phyloP scores from a whole-genome alignment of 2,113 vertebrate species.

The Brachypodius melanocephalos region DNA sequence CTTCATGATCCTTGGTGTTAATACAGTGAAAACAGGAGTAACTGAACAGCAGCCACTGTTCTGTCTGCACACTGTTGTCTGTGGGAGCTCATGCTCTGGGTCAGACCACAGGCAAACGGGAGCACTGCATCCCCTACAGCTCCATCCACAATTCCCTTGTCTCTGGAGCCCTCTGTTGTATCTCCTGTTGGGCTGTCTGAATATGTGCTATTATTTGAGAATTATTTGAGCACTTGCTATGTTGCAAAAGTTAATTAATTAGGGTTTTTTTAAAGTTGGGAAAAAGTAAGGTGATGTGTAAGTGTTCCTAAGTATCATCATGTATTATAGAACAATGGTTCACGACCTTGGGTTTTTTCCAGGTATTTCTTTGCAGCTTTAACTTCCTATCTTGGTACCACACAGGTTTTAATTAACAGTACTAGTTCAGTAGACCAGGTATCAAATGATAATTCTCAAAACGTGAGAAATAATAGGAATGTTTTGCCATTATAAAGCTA shows the following conservation, averaged over 20 bases:
- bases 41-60: neutral
- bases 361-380: neutral
- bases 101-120: neutral
- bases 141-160: neutral
- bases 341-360: neutral
- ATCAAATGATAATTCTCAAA: neutral
- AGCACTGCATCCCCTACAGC: neutral
- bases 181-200: neutral
- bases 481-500: neutral
- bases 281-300: neutral
- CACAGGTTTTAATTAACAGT: neutral
- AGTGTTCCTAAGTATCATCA: neutral
- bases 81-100: neutral
- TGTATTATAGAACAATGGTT: neutral
- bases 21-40: neutral
- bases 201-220: neutral
- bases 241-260: neutral
- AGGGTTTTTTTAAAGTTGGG: accelerated
- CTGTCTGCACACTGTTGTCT: neutral
- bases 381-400: neutral
- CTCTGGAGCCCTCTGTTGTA: neutral
- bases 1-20: neutral
- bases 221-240: neutral
- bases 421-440: neutral
- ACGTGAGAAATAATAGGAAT: neutral